Evolutionary conservation across 2,113 vertebrate genomes (phyloP).

Genomic region (Myiozetetes cayanensis): DNA sequence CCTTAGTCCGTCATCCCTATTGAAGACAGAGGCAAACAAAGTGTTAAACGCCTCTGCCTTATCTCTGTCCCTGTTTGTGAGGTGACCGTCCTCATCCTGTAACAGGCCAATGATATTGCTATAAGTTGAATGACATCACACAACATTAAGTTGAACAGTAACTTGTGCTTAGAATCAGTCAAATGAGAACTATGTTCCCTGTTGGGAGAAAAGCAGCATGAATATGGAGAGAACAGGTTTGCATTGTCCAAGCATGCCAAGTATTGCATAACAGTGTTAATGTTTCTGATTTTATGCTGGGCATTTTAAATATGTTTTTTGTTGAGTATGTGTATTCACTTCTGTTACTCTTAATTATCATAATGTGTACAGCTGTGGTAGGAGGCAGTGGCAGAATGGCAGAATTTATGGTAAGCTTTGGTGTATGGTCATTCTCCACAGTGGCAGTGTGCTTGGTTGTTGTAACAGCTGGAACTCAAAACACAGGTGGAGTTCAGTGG

Average conservation of each 20-base stretch:
- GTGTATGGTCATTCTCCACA: neutral
- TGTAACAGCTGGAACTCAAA: neutral
- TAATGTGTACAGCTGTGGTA: neutral
- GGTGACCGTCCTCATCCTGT: neutral
- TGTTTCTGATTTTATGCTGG: neutral
- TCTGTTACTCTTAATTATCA: neutral
- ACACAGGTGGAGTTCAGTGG: neutral
- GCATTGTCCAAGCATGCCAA: neutral
- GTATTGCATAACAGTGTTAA: neutral
- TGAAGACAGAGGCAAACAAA: neutral
- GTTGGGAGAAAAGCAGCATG: neutral
- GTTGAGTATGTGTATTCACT: neutral
- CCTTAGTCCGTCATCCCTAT: neutral
- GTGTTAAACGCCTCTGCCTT: neutral
- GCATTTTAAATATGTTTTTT: neutral
- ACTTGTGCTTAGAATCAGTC: neutral
- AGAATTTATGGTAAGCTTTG: neutral
- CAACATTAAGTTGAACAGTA: neutral
- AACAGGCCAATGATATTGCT: neutral
- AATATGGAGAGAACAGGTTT: neutral
- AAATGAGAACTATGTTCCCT: neutral
- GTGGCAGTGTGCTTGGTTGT: neutral
- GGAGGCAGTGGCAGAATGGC: neutral
- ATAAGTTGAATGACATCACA: too few species aligned
- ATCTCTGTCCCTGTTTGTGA: neutral